Base-by-base conservation (phyloP, 1,140 invertebrate genomes). In the Prorops nasuta region DNA sequence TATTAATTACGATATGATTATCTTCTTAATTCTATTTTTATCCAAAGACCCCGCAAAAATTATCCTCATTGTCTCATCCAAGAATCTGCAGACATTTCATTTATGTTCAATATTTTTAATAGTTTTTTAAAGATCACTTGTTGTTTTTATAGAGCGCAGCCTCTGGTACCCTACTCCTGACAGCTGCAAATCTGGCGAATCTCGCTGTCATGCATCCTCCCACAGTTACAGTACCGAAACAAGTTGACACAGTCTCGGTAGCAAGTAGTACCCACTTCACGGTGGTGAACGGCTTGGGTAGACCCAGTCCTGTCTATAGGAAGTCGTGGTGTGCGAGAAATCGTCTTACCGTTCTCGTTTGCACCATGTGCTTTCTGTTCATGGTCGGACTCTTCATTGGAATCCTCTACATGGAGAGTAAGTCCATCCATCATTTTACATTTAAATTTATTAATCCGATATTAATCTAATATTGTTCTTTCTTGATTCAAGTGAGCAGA, bases 191-290 rank as follows among this genome's bases (percentile, higher is more conserved):
- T 73, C 76, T 90, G 66, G 81, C 81, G 36, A 81, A 77, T 22
- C 74, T 84, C 15, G 85, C 85, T 3, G 79, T 85, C 57, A 84
- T 88, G 66, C 80, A 86, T 68, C 79, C 82, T 52, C 78, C 81
- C 35, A 72, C 61, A 59, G 65, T 66, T 50, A 72, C 71, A 54
- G 59, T 58, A 37, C 60, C 69, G 32, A 74, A 77, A 60, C 66
- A 72, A 47, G 65, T 80, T 41, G 88, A 90, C 60, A 81, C 82
- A 24, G 80, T 80, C 16, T 91, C 88, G n/a, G 79, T 90, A 47
- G 88, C 88, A 20, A 90, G 88, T 70, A 91, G 88, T 47, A 91
- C 88, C 45, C 88, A 92, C 72, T 92, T 91, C 67, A 92, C 89
- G 3, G 87, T 91, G 32, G 84, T 91, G 36, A 90, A 90, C 66